Conservation (phyloP, 2,797 vertebrate genomes). For the Bucorvus abyssinicus region DNA sequence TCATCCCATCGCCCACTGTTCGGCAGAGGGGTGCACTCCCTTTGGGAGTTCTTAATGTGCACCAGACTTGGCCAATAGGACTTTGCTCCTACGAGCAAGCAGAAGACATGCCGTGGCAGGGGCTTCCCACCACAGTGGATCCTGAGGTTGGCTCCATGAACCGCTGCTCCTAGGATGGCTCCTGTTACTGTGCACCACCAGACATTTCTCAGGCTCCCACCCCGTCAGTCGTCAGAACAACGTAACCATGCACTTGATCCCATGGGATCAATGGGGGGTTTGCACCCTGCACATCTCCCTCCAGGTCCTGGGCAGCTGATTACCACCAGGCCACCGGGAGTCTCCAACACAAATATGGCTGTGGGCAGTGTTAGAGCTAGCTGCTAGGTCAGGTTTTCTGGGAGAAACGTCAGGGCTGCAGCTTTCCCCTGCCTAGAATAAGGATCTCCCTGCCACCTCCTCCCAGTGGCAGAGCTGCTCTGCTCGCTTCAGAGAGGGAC, state of each 20-base stretch:
- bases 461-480: background rate
- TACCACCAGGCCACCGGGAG: background rate
- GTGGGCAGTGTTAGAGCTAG: background rate
- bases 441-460: background rate
- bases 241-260: background rate
- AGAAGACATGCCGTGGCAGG: background rate
- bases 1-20: rapidly evolving
- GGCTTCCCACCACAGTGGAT: background rate
- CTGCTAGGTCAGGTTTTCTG: background rate
- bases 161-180: background rate
- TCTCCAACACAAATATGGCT: background rate
- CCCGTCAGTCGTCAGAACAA: background rate
- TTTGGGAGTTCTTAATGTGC: background rate
- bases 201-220: background rate
- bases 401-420: background rate
- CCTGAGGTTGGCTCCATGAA: background rate
- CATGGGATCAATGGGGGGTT: background rate
- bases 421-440: background rate
- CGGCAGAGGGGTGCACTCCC: background rate
- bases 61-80: rapidly evolving
- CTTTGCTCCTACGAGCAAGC: rapidly evolving
- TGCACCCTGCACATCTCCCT: background rate
- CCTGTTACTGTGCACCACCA: background rate
- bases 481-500: background rate
- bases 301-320: background rate